Conservation (phyloP, 2,113 vertebrate genomes). For the Sceloporus tristichus region DNA sequence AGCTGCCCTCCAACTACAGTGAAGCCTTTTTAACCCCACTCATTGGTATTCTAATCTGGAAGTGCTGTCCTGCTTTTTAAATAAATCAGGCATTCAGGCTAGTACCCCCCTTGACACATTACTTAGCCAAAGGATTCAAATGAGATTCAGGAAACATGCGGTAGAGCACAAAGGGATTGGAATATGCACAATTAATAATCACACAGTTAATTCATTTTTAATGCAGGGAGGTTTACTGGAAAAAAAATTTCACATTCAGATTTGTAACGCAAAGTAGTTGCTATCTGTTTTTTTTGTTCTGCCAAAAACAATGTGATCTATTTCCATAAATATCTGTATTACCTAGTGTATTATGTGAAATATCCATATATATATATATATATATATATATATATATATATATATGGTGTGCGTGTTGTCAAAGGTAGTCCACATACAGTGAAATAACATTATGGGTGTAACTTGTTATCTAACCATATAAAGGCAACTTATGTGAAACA, state of each 20-base stretch:
- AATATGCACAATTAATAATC: conserved; percentile 99
- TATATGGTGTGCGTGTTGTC: neutral
- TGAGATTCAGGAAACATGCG: conserved; percentile 99
- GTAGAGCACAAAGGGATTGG: conserved; percentile 97
- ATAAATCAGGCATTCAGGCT: conserved; percentile 97
- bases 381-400: neutral
- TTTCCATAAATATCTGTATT: conserved; percentile 60
- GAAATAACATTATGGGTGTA: conserved; percentile 53
- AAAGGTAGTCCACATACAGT: conserved; percentile 48
- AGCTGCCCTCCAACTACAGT: conserved; percentile 97
- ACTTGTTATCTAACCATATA: conserved; percentile 44
- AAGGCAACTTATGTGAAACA: conserved; percentile 39
- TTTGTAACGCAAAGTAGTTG: conserved; percentile 79
- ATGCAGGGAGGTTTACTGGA: conserved; percentile 85
- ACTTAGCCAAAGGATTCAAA: conserved; percentile 97
- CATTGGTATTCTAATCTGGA: conserved; percentile 99
- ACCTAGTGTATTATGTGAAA: conserved; percentile 18
- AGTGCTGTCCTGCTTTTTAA: conserved; percentile 97
- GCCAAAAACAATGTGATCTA: conserved; percentile 69
- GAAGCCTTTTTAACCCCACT: conserved; percentile 99
- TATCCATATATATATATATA: neutral
- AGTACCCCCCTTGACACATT: conserved; percentile 96
- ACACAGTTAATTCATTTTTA: conserved; percentile 99
- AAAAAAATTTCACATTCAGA: conserved; percentile 78
- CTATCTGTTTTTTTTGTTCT: conserved; percentile 77